These are phyloP conservation scores for Phenganax subtilis DNA, from an alignment of 92 coral and sea anemone species.

Conservation along the genomic window DNA sequence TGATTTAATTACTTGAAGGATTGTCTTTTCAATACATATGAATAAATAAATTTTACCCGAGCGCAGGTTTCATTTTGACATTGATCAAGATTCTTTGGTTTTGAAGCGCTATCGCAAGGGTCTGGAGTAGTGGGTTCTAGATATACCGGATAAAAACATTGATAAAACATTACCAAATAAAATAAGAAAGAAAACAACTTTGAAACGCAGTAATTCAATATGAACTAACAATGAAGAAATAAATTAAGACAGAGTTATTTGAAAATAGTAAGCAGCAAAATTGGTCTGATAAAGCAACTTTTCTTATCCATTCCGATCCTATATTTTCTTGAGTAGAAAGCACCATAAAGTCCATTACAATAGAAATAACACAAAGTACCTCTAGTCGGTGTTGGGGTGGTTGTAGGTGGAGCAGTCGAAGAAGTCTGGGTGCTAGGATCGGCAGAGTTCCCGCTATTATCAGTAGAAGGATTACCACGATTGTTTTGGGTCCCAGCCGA, in stretches of 20 bases:
- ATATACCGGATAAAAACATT: neutral
- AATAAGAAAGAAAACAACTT: no score
- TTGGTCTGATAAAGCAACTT: neutral
- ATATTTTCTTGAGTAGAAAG: neutral
- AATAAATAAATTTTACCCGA: neutral
- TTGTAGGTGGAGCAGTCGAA: conserved; percentile 7
- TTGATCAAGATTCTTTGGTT: neutral
- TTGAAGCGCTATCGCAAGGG: neutral
- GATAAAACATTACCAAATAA: no score
- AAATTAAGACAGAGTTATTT: neutral
- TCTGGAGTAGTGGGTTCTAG: conserved; percentile 21
- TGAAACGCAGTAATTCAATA: no score
- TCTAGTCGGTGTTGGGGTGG: conserved; percentile 21
- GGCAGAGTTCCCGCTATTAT: neutral
- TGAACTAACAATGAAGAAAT: neutral
- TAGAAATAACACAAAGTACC: neutral
- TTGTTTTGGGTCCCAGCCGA: neutral
- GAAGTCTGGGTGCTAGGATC: neutral
- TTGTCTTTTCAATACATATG: neutral
- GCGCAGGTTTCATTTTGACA: conserved; percentile 18
- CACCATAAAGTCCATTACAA: neutral
- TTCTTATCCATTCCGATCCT: neutral
- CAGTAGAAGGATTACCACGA: no score
- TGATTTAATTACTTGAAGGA: neutral
- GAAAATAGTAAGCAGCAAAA: neutral